phyloP scores from a whole-genome alignment of 2,113 vertebrate genomes.

The Polyodon spathula region DNA sequence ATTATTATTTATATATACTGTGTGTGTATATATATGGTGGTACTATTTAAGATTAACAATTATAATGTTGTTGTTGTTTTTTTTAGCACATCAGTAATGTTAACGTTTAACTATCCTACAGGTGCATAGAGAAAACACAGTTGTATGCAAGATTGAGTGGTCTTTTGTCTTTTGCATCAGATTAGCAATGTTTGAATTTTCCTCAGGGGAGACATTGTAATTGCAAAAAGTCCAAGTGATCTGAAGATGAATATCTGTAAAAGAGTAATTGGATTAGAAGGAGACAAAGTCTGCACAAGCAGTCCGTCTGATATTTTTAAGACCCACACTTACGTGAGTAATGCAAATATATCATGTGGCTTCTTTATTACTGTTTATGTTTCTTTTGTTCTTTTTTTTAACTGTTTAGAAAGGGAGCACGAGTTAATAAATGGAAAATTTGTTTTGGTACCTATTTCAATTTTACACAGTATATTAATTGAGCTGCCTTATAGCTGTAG shows the following conservation, averaged over 20 bases:
- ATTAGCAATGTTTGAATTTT: conserved; percentile 25
- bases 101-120: neutral
- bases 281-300: conserved; percentile 87
- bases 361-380: too few relatives aligned
- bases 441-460: too few relatives aligned
- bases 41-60: too few relatives aligned
- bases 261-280: conserved; percentile 92
- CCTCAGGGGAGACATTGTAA: conserved; percentile 86
- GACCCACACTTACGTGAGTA: conserved; percentile 88
- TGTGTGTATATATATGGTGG: too few relatives aligned
- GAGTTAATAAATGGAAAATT: too few relatives aligned
- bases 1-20: too few relatives aligned
- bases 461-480: too few relatives aligned
- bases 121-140: neutral
- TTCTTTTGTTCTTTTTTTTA: neutral
- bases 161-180: conserved; percentile 10
- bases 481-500: too few relatives aligned
- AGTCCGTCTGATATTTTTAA: conserved; percentile 73
- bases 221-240: conserved; percentile 83
- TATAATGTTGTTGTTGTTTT: neutral
- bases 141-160: conserved; percentile 7
- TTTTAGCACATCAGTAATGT: conserved; percentile 1
- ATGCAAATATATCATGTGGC: conserved; percentile 15
- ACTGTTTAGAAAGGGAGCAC: too few relatives aligned
- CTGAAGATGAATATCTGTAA: conserved; percentile 93